These are phyloP conservation scores for Branchinecta lynchi DNA, from an alignment of 1,140 invertebrate genomes.

Conservation along the genomic window DNA sequence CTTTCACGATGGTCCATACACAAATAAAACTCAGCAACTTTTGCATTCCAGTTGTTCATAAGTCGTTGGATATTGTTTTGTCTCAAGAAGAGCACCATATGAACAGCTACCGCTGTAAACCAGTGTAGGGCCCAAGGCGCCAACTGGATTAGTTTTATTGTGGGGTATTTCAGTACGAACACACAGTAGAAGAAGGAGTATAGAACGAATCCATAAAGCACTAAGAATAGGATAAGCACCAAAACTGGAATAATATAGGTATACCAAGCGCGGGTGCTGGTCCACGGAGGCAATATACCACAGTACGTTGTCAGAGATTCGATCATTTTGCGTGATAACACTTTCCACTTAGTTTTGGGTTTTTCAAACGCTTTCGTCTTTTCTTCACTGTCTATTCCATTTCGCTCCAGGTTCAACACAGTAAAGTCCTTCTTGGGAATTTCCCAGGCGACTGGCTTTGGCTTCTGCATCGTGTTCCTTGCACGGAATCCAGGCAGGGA, in stretches of 20 bases:
- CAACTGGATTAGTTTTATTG: not conserved
- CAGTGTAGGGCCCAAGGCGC: not conserved
- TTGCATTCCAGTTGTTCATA: not conserved
- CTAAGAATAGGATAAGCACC: not conserved
- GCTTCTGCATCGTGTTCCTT: conserved; percentile 2
- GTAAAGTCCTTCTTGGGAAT: conserved; percentile 3
- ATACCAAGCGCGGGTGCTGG: not conserved
- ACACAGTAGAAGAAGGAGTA: not conserved
- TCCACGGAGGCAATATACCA: conserved; percentile 2
- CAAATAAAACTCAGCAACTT: not conserved
- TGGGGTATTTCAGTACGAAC: not conserved
- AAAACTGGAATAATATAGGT: not conserved
- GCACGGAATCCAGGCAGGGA: not conserved
- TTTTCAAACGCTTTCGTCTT: not conserved
- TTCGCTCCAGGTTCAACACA: not conserved
- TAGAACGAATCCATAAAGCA: not conserved
- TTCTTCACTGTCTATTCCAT: not conserved
- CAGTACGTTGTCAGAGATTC: not conserved
- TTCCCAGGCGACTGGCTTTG: conserved; percentile 10
- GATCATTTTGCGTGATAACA: not conserved
- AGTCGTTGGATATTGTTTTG: not conserved
- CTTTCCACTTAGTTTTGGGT: not conserved
- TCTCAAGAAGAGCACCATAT: not conserved
- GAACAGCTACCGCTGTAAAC: not conserved
- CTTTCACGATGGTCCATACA: conserved; percentile 1